These are phyloP conservation scores for Lutjanus argentimaculatus DNA, from an alignment of 2,797 vertebrate genomes.

Conservation along the genomic window DNA sequence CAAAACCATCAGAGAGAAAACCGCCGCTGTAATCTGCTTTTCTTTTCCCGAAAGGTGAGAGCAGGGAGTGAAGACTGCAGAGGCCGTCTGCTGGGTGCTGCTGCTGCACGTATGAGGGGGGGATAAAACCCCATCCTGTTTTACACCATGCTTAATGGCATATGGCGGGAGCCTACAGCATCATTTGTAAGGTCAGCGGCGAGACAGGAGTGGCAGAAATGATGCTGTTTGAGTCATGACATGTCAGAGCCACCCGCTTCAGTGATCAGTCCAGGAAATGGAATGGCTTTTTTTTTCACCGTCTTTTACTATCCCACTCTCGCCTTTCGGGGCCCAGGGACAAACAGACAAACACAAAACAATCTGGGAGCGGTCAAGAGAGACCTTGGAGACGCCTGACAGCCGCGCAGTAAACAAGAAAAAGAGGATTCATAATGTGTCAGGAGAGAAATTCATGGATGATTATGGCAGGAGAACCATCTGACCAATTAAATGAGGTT, in stretches of 20 bases:
- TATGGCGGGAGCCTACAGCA: constrained; percentile 81
- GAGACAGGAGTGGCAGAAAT: constrained; percentile 86
- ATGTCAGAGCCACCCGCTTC: constrained; percentile 83
- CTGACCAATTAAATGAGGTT: constrained; percentile 15
- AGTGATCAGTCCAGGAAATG: constrained; percentile 88
- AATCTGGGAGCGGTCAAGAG: constrained; percentile 76
- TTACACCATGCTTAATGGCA: constrained; percentile 84
- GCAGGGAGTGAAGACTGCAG: constrained; percentile 36
- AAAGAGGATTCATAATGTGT: constrained; percentile 65
- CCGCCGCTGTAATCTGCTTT: constrained; percentile 62
- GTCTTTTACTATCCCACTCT: constrained; percentile 68
- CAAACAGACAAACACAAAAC: constrained; percentile 80
- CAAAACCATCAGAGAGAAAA: constrained; percentile 61
- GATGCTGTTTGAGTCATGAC: constrained; percentile 88
- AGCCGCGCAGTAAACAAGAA: constrained; percentile 73
- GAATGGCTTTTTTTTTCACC: constrained; percentile 74
- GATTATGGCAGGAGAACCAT: constrained; percentile 13
- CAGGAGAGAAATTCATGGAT: constrained; percentile 44
- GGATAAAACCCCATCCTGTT: constrained; percentile 68
- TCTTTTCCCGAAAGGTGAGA: constrained; percentile 68
- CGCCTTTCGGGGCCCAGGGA: constrained; percentile 73
- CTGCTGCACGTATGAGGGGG: constrained; percentile 15
- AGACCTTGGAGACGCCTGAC: constrained; percentile 80
- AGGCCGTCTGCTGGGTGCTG: constrained; percentile 14
- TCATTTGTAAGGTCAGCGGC: constrained; percentile 87